A percentile compares a stretch with the other conserved stretches of the same genome.
Conservation (phyloP, 1,140 invertebrate genomes). For the Drosophila leontia region DNA sequence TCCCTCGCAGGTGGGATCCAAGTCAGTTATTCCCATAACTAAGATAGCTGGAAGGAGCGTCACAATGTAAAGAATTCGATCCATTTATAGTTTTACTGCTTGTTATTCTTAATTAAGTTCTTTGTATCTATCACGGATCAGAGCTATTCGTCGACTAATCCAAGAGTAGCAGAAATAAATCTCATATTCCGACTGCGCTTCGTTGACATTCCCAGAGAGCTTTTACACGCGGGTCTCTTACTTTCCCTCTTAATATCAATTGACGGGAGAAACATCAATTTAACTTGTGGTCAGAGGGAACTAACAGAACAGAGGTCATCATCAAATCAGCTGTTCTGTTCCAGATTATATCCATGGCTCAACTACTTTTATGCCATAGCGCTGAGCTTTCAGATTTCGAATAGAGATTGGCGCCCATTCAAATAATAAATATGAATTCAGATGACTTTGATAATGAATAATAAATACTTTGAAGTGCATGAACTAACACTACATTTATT, state of each 20-base stretch:
- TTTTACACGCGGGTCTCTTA: constrained; percentile 6
- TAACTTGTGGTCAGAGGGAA: neutral
- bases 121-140: constrained; percentile 1
- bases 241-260: constrained; percentile 17
- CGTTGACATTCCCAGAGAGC: constrained; percentile 5
- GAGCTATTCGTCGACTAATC: constrained; percentile 10
- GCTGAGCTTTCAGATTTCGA: neutral
- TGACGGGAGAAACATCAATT: constrained; percentile 7
- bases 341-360: neutral
- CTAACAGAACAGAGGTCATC: neutral
- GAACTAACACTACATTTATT: neutral
- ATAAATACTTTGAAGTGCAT: neutral
- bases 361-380: neutral
- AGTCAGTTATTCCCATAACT: constrained; percentile 3
- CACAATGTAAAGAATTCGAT: constrained; percentile 5
- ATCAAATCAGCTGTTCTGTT: neutral
- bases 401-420: neutral
- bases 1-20: constrained; percentile 9
- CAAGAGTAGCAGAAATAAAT: neutral
- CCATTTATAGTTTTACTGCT: constrained; percentile 12
- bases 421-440: neutral
- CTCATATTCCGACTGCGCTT: neutral
- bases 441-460: neutral
- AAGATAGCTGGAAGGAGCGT: constrained; percentile 7
- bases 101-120: constrained; percentile 4